phyloP scores from a whole-genome alignment of 2,888 invertebrate genomes.

The Biston betularia region DNA sequence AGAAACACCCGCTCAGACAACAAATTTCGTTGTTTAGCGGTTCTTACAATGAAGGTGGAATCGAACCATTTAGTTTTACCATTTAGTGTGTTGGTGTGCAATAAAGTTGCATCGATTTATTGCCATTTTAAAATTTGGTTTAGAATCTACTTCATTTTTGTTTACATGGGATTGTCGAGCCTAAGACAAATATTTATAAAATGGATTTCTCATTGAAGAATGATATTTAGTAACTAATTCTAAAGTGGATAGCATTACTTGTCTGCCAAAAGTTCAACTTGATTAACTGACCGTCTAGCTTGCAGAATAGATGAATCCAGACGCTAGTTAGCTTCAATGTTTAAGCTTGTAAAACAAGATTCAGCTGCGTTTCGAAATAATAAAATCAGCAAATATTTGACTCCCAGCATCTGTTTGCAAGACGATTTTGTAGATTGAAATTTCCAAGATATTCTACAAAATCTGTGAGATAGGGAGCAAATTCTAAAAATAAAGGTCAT shows the following conservation, averaged over 20 bases:
- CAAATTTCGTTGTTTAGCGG: too few species aligned
- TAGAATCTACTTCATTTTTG: too few species aligned
- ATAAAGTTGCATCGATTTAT: too few species aligned
- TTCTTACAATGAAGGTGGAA: too few species aligned
- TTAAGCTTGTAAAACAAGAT: conserved; percentile 38
- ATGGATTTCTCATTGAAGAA: too few species aligned
- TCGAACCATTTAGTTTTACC: too few species aligned
- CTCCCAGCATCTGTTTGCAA: conserved; percentile 25
- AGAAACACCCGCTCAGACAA: too few species aligned
- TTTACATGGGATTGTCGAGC: too few species aligned
- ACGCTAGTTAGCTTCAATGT: conserved; percentile 39
- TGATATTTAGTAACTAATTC: neutral
- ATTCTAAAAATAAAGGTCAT: conserved; percentile 53
- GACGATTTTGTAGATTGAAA: conserved; percentile 34
- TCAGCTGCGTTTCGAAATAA: conserved; percentile 40
- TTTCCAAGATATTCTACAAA: conserved; percentile 6
- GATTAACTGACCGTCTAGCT: conserved; percentile 44
- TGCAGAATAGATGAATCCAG: conserved; percentile 41
- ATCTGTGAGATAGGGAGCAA: conserved; percentile 5
- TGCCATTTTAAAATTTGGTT: too few species aligned
- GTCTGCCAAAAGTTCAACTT: conserved; percentile 44
- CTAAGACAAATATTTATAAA: too few species aligned
- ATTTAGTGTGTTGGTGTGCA: too few species aligned
- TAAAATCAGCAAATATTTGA: conserved; percentile 40
- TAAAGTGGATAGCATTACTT: conserved; percentile 31